Percentiles rank a stretch among this genome's conserved stretches.
phyloP scores from a whole-genome alignment of 2,113 vertebrate genomes.

The Cercopithecus mona region DNA sequence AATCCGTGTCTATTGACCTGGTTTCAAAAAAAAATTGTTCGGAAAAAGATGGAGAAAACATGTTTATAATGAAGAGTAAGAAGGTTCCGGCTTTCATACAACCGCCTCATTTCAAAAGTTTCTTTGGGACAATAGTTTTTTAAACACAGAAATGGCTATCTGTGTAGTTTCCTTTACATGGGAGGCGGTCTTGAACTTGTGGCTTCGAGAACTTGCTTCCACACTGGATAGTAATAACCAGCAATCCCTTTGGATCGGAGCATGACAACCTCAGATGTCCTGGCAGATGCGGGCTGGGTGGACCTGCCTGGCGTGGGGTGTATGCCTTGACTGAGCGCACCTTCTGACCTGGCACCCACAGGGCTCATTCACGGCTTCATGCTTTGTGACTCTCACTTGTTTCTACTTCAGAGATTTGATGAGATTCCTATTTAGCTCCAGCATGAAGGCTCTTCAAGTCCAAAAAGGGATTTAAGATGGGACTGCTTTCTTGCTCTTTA shows the following conservation, averaged over 20 bases:
- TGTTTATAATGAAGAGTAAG: not conserved
- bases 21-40: not conserved
- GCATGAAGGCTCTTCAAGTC: not conserved
- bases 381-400: not conserved
- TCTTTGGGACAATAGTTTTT: not conserved
- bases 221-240: not conserved
- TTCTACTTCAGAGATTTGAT: not conserved
- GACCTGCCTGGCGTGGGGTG: not conserved
- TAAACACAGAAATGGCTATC: not conserved
- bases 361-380: accelerated
- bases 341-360: accelerated
- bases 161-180: too few species aligned
- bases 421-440: not conserved
- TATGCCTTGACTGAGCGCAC: too few species aligned
- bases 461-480: not conserved
- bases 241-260: not conserved
- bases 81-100: not conserved
- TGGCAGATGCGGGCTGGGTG: not conserved
- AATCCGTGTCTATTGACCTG: too few species aligned
- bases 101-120: not conserved
- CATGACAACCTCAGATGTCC: not conserved
- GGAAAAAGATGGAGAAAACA: not conserved
- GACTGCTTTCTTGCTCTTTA: not conserved
- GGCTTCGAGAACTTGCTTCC: not conserved
- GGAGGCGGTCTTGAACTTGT: not conserved